Base-by-base conservation (phyloP, 2,888 invertebrate species). In the Xylophagus ater region DNA sequence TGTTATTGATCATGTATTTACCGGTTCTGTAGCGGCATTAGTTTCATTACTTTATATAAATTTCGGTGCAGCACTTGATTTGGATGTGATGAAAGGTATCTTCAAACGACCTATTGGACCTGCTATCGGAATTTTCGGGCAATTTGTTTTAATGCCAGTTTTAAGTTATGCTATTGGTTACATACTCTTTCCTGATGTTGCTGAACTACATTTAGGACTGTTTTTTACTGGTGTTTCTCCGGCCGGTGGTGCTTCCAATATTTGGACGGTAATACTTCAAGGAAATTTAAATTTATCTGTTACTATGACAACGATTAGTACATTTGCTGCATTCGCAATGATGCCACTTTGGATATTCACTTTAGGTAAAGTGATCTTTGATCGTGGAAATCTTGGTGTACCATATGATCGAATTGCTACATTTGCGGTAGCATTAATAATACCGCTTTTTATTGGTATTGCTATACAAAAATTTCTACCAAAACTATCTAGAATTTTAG, bases 231-330 rank as follows among this genome's bases (percentile, higher is more conserved):
- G 90, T 0, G 84, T 88, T 14, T 80, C 86, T 3, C 90, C 90
- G 1, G 86, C 84, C n/a, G 90, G 97, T 1, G 96, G 94, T 0
- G 92, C 93, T 17, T 93, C 93, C 33, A 97, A 97, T 63, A 87
- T 94, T 52, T 97, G 94, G 92, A 84, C 92, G 0, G 79, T 86
- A 47, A 74, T 96, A 12, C 70, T 97, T 3, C 85, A 82, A 4
- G 96, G 92, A 4, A 96, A 97, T 65, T 74, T 96, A 4, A 84
- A 92, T 60, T 70, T 97, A 26, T 93, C 93, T 0, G 78, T 97
- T 33, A 82, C 96, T 12, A 93, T 97, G 94, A 97, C 96, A 0
- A 79, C 92, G 7, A 68, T 92, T 39, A 84, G 89, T 43, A 94
- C 90, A 3, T 61, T 94, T 4, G 80, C 81, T 1, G 83, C 93